Evolutionary conservation across 2,113 vertebrate species (phyloP), one percentile per base, ranked within the genome.

Genomic region (Xiphorhynchus elegans): DNA sequence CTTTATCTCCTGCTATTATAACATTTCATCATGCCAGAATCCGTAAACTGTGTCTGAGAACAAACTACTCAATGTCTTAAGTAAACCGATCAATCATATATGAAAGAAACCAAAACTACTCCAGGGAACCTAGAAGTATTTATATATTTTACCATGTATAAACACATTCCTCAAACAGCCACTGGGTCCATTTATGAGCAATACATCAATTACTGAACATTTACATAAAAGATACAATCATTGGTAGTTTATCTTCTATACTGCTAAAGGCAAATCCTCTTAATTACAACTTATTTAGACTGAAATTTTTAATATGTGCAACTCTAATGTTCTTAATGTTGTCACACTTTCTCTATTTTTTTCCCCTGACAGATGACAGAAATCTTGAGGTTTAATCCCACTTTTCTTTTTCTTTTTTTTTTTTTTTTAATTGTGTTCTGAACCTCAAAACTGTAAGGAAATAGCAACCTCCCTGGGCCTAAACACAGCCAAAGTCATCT

Each of bases 191-290:
- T 90, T 90, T 84, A 75, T 26, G 76, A 96, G 77, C 76, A 70
- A 52, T 52, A 87, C 60, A 92, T 92, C 73, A 93, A 92, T 92
- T 92, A 94, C 75, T 68, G 83, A 96, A 67, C 39, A 90, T 97
- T 94, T 96, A 86, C 72, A 93, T 70, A 77, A 13, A 58, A 89
- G 93, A 93, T 80, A 79, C 17, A 79, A 95, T 81, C 72, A 60
- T 4, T 67, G 53, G 67, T 77, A 80, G 59, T 92, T 95, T 88
- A 90, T 90, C 83, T 92, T 75, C 35, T 28, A 75, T 6, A 81
- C 49, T 40, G 90, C 90, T 94, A 64, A 77, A 86, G 79, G 91
- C 73, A 90, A 90, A 92, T 81, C 39, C 60, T 90, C 68, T 63
- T 89, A 75, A 90, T 90, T 90, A 72, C 44, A 88, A 66, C 75